These are phyloP conservation scores for Botrylloides violaceus DNA, from an alignment of 23 tunicate species.

Conservation along the genomic window DNA sequence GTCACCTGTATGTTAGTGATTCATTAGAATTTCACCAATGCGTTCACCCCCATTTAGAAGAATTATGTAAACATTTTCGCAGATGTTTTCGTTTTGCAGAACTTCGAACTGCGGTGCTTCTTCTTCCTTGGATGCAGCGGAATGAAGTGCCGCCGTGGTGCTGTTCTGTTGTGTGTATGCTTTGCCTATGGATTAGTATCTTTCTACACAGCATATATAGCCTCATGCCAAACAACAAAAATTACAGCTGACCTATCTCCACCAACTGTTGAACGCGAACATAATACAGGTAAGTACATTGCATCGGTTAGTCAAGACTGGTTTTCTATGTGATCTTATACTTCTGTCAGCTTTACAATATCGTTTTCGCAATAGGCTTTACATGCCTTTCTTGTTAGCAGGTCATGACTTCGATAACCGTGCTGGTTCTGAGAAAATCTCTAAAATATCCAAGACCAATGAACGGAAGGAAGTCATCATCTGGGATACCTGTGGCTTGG, in stretches of 20 bases:
- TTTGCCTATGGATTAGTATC: constrained; percentile 50
- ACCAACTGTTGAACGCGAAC: no score
- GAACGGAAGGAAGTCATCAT: constrained; percentile 17
- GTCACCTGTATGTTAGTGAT: background rate
- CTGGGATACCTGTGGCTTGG: constrained; percentile 51
- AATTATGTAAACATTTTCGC: background rate
- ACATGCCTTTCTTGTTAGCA: background rate
- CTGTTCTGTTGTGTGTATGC: constrained; percentile 30
- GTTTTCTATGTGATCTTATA: background rate
- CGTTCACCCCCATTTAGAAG: background rate
- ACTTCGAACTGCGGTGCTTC: no score
- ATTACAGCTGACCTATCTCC: no score
- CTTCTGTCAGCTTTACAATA: background rate
- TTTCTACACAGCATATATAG: constrained; percentile 33
- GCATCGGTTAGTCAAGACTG: no score
- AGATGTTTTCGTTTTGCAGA: background rate
- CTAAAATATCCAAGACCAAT: background rate
- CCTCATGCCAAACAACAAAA: no score
- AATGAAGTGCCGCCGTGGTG: constrained; percentile 6
- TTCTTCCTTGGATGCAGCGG: no score
- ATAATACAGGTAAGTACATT: no score
- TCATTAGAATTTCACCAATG: background rate
- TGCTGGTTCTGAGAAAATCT: no score
- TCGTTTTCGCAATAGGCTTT: background rate
- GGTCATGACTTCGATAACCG: background rate